Evolutionary conservation across 1,140 invertebrate genomes (phyloP).

Genomic region (Aphelinus certus): DNA sequence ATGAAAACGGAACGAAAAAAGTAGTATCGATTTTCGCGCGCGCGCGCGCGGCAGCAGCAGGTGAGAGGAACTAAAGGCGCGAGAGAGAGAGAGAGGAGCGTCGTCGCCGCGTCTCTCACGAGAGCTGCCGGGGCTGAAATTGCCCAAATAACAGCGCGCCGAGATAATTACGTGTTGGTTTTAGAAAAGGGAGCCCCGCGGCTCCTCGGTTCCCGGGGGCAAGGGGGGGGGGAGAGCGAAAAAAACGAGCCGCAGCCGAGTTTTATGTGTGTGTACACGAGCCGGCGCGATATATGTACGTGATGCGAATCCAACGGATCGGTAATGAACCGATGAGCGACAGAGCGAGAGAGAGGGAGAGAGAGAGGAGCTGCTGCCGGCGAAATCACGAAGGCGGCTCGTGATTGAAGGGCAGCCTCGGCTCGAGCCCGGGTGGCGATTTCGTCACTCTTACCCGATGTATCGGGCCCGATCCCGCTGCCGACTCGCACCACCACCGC

Average conservation of each 20-base stretch:
- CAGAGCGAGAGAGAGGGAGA: too few relatives aligned
- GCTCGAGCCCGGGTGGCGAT: slow-evolving; percentile 26
- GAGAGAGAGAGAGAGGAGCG: slow-evolving; percentile 17
- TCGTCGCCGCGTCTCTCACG: slow-evolving; percentile 12
- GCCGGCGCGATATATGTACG: slow-evolving; percentile 13
- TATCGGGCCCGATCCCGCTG: too few relatives aligned
- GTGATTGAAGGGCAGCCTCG: slow-evolving; percentile 31
- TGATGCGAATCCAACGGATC: slow-evolving; percentile 30
- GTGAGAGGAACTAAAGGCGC: slow-evolving; percentile 29
- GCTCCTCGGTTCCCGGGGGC: slow-evolving; percentile 54
- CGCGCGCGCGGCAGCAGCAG: slow-evolving; percentile 20
- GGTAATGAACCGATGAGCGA: slow-evolving; percentile 33
- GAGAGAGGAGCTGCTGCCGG: too few relatives aligned
- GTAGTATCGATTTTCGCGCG: background rate
- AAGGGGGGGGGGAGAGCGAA: slow-evolving; percentile 4
- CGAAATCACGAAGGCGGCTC: background rate
- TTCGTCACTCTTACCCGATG: slow-evolving; percentile 29
- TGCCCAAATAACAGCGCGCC: slow-evolving; percentile 57
- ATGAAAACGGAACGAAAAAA: slow-evolving; percentile 38
- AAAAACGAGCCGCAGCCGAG: background rate
- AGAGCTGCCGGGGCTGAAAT: slow-evolving; percentile 45
- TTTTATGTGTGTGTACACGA: background rate
- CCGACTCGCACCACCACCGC: too few relatives aligned
- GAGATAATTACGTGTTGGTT: slow-evolving; percentile 67
- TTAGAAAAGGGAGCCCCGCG: slow-evolving; percentile 60